phyloP scores from a whole-genome alignment of 2,113 vertebrate genomes.

The Cepphus grylle region DNA sequence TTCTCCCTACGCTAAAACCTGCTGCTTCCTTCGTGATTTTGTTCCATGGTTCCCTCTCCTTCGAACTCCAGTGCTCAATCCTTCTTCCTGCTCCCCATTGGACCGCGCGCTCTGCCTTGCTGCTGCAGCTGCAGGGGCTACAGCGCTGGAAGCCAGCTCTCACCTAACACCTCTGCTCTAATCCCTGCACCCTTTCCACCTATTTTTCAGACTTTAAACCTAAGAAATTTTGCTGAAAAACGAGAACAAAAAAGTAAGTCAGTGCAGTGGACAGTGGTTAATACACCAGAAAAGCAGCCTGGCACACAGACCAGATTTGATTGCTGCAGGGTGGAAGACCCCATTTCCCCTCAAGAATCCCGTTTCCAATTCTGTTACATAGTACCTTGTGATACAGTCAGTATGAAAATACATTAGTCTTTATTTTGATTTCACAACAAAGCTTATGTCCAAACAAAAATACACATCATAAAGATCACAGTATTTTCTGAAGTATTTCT shows the following conservation, averaged over 20 bases:
- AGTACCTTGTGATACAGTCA: neutral
- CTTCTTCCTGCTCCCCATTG: neutral
- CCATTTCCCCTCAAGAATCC: neutral
- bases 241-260: neutral
- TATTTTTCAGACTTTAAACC: rapidly evolving
- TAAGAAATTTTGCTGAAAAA: neutral
- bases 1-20: neutral
- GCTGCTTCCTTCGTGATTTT: neutral
- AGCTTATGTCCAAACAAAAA: neutral
- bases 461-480: neutral
- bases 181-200: rapidly evolving
- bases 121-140: neutral
- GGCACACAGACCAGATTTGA: neutral
- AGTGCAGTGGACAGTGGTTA: neutral
- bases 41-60: neutral
- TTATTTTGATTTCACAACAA: neutral
- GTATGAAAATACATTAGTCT: neutral
- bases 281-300: neutral
- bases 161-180: neutral
- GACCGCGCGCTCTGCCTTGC: rapidly evolving
- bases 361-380: neutral
- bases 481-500: neutral
- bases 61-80: neutral
- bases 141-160: neutral
- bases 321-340: neutral